Base-by-base conservation (phyloP, 2,113 vertebrate species). In the Pholis gunnellus region DNA sequence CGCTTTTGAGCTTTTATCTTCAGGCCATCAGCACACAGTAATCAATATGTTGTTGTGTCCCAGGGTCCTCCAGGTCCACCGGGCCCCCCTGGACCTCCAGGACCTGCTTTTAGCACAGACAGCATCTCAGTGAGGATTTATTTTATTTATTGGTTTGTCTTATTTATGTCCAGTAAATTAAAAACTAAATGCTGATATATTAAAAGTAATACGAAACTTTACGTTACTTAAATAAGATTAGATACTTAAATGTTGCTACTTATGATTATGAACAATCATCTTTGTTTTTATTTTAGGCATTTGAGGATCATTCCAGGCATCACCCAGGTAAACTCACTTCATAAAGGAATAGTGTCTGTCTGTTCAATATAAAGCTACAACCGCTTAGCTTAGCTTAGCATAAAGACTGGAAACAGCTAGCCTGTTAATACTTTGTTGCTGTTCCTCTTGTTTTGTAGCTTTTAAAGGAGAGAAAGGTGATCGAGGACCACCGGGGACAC, bases 51-150 rank as follows among this genome's bases (percentile, higher is more conserved):
- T 78, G 29, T 66, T 29, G 34, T 74, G 20, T 82, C 64, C 52
- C 88, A 97, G n/a, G 97, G 97, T 3, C 91, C 92, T 3, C 96
- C 96, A 1, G 97, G 97, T 0, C 95, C 95, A 5, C 96, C 97
- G 0, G 73, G 95, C 11, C 95, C 91, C 2, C 94, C 95, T 0
- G 93, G 91, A 63, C 93, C 83, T 14, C 89, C 94, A 3, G 94
- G 94, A 82, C 56, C 80, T 42, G 4, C 72, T 9, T 6, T 27
- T 46, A 50, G 83, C 27, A 5, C 42, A 6, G 86, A 93, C 34
- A 80, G 90, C 60, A 34, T 73, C 7, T 22, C 77, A 44, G 95
- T 95, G 83, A 93, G 56, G 6, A 27, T 59, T 22, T 2, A 6
- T 29, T 5, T 20, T 34, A 34, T 60, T 3, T 4, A 31, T 31